These are phyloP conservation scores for Strix aluco DNA, from an alignment of 2,113 vertebrate genomes.

Conservation along the genomic window DNA sequence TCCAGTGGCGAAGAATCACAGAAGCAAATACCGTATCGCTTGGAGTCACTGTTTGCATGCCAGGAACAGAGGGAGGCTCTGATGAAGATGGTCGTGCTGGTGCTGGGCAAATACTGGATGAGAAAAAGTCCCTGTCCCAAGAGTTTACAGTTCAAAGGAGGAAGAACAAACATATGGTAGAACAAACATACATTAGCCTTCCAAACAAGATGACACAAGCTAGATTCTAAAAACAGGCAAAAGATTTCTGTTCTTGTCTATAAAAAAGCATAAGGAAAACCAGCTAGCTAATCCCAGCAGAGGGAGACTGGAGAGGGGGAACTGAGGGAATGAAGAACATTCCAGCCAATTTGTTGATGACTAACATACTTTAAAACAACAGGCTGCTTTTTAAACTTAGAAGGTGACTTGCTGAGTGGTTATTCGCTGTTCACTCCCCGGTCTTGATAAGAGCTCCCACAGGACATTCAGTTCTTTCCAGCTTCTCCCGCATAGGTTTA, in stretches of 20 bases:
- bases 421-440: conserved; percentile 9
- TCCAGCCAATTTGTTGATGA: conserved; percentile 15
- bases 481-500: conserved; percentile 34
- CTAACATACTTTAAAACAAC: conserved; percentile 4
- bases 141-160: conserved; percentile 8
- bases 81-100: neutral
- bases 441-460: conserved; percentile 58
- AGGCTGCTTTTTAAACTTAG: conserved; percentile 26
- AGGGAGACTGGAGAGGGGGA: neutral
- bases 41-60: neutral
- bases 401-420: conserved; percentile 44
- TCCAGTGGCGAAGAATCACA: neutral
- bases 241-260: neutral
- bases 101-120: neutral
- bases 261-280: neutral
- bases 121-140: neutral
- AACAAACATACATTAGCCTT: neutral
- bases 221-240: neutral
- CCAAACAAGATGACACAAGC: neutral
- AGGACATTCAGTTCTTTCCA: conserved; percentile 61
- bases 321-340: neutral
- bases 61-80: neutral
- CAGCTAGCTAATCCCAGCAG: neutral
- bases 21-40: neutral
- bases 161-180: neutral